phyloP scores from a whole-genome alignment of 2,113 vertebrate genomes.

The Cynocephalus volans region DNA sequence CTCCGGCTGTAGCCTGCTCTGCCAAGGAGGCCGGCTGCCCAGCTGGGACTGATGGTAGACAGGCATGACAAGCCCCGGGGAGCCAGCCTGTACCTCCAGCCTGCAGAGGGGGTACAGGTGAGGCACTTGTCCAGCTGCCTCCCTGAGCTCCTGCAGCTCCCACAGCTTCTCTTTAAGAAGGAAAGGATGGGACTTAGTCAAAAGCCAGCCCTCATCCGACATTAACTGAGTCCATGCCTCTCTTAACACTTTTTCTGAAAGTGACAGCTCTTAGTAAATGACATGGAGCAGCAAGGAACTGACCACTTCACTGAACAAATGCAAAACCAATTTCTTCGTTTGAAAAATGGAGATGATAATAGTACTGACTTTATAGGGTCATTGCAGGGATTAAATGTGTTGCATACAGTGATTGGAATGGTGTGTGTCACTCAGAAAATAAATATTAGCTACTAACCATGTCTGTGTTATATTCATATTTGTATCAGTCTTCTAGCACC shows the following conservation, averaged over 20 bases:
- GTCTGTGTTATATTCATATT: not conserved
- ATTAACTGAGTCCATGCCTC: not conserved
- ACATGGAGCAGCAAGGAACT: not conserved
- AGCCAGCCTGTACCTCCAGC: not conserved
- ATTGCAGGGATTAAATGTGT: not conserved
- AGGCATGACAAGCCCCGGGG: not conserved
- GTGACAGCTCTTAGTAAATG: not conserved
- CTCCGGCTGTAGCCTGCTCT: slow-evolving; percentile 81
- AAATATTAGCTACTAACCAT: not conserved
- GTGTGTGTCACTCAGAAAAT: not conserved
- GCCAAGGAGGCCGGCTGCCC: slow-evolving; percentile 84
- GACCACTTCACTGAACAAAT: not conserved
- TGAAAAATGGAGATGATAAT: not conserved
- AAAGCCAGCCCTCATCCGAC: not conserved
- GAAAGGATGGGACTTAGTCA: not conserved
- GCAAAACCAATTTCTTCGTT: not conserved
- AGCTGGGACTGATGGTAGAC: not conserved
- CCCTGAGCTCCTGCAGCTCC: not conserved
- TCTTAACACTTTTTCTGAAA: not conserved
- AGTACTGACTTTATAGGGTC: not conserved
- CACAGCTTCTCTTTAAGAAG: not conserved
- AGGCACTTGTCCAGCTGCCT: not conserved
- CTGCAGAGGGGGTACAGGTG: not conserved
- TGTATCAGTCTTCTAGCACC: not conserved
- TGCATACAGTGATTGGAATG: not conserved